Evolutionary conservation across 2,797 vertebrate species (phyloP).

Genomic region (Syngnathus acus): DNA sequence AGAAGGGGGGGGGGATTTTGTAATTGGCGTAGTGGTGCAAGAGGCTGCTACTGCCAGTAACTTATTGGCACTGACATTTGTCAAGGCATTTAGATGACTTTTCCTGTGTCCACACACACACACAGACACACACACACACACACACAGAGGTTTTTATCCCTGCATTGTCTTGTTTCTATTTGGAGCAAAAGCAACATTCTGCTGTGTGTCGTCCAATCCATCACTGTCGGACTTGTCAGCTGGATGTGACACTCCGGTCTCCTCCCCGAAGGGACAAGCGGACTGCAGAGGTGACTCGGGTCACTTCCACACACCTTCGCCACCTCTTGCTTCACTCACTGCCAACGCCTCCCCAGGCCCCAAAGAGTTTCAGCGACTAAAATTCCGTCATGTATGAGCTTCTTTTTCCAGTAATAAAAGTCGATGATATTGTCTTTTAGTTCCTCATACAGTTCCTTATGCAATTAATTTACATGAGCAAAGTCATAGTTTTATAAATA

Average conservation of each 20-base stretch:
- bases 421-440: background rate
- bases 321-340: conserved; percentile 11
- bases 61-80: background rate
- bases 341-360: conserved; percentile 14
- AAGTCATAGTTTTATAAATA: background rate
- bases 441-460: background rate
- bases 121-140: background rate
- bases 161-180: conserved; percentile 25
- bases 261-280: conserved; percentile 4
- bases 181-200: conserved; percentile 16
- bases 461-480: background rate
- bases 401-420: no score
- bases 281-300: conserved; percentile 13
- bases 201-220: conserved; percentile 17
- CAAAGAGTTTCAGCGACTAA: conserved; percentile 8
- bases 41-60: conserved; percentile 8
- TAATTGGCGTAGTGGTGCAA: background rate
- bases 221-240: conserved; percentile 21
- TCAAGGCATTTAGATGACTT: conserved; percentile 6
- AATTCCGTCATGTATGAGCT: background rate
- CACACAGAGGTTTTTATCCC: conserved; percentile 10
- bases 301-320: conserved; percentile 25
- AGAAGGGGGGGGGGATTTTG: background rate
- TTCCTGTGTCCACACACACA: conserved; percentile 6
- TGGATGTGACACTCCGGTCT: conserved; percentile 22